A percentile compares a stretch with the other conserved stretches of the same genome.
These are phyloP conservation scores for Rhadina sibilatrix DNA, from an alignment of 2,113 vertebrate species.

Conservation along the genomic window DNA sequence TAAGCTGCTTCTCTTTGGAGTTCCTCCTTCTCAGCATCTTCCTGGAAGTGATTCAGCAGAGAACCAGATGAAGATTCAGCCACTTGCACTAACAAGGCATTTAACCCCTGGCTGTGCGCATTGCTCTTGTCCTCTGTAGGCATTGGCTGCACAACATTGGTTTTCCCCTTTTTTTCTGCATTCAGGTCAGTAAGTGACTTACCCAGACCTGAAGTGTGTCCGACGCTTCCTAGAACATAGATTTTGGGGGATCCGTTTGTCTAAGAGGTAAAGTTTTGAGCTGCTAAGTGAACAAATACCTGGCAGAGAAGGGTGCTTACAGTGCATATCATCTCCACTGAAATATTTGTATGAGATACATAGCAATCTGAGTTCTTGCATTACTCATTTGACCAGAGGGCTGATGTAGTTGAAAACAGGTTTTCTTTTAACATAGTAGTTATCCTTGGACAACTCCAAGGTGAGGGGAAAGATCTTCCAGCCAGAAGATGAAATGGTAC, in stretches of 20 bases:
- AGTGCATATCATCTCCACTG: rapidly evolving
- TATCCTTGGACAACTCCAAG: not conserved
- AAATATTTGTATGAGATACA: not conserved
- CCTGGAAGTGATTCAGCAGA: not conserved
- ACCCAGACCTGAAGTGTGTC: not conserved
- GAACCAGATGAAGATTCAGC: not conserved
- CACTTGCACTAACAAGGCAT: not conserved
- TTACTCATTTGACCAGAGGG: not conserved
- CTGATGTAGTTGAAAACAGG: not conserved
- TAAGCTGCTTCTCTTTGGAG: not conserved
- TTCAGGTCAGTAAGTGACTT: not conserved
- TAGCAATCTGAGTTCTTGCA: not conserved
- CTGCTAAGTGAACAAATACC: not conserved
- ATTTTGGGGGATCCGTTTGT: not conserved
- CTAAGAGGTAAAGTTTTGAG: not conserved
- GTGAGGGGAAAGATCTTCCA: not conserved
- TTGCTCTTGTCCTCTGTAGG: not conserved
- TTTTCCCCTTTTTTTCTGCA: not conserved
- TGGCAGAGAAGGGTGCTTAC: not conserved
- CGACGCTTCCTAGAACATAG: not conserved
- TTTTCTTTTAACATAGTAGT: not conserved
- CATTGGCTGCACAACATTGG: not conserved
- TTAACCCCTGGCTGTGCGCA: not conserved
- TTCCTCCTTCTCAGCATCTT: not conserved
- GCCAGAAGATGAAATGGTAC: not conserved